phyloP scores from a whole-genome alignment of 2,113 vertebrate species.

The Suncus etruscus region DNA sequence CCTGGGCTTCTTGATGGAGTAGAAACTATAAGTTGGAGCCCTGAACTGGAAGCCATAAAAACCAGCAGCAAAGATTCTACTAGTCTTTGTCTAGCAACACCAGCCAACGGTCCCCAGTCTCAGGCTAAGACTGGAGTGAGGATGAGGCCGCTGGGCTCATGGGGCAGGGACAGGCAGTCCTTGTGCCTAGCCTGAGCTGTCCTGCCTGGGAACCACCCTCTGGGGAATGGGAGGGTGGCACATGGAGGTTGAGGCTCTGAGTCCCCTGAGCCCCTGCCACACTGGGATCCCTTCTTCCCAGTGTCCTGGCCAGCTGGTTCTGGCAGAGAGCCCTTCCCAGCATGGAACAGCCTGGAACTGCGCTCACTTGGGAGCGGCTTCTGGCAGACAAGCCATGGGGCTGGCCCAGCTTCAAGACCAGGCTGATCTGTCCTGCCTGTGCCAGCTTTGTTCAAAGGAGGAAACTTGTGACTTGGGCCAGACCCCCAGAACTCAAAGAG shows the following conservation, averaged over 20 bases:
- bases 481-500: no score
- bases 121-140: no score
- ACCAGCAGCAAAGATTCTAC: background rate
- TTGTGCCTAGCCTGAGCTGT: background rate
- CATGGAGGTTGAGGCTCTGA: no score
- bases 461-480: no score
- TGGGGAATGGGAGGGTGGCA: no score
- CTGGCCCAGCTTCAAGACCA: constrained; percentile 85
- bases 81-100: no score
- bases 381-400: constrained; percentile 84
- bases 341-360: constrained; percentile 85
- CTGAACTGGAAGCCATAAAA: background rate
- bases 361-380: constrained; percentile 80
- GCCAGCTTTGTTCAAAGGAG: no score
- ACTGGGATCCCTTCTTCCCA: constrained; percentile 79
- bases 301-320: constrained; percentile 86
- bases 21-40: background rate
- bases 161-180: background rate
- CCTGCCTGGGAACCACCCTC: background rate
- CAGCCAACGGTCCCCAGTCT: no score
- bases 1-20: background rate
- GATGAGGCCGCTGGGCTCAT: no score
- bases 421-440: constrained; percentile 77
- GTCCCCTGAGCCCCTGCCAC: no score
- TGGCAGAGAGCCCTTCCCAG: constrained; percentile 86